Evolutionary conservation across 2,797 vertebrate species (phyloP).

Genomic region (Dryobates pubescens): DNA sequence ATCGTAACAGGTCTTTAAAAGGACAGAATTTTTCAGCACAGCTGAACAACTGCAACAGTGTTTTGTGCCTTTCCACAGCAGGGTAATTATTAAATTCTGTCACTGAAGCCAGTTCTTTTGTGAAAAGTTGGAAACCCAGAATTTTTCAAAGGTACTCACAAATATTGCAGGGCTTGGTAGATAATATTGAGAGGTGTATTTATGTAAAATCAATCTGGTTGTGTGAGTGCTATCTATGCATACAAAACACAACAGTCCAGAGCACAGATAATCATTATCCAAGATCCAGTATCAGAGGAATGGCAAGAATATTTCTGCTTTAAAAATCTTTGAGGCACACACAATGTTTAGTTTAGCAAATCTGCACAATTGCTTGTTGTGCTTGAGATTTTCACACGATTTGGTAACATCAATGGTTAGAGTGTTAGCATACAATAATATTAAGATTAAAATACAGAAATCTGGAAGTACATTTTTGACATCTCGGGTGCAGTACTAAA

Average conservation of each 20-base stretch:
- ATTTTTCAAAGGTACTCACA: neutral
- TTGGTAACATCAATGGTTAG: neutral
- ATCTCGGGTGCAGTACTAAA: neutral
- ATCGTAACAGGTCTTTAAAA: conserved; percentile 69
- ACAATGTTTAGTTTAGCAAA: neutral
- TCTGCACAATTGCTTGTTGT: neutral
- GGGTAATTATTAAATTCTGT: conserved; percentile 34
- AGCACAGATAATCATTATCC: neutral
- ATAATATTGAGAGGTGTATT: neutral
- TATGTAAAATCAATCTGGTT: neutral
- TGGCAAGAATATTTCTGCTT: neutral
- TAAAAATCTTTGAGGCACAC: neutral
- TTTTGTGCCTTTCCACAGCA: conserved; percentile 55
- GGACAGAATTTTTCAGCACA: conserved; percentile 55
- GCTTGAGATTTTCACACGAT: neutral
- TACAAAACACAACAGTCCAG: neutral
- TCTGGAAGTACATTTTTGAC: neutral
- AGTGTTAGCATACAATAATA: neutral
- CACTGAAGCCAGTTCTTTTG: conserved; percentile 35
- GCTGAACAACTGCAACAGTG: conserved; percentile 66
- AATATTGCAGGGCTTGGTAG: neutral
- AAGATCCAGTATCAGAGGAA: neutral
- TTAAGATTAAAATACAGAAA: neutral
- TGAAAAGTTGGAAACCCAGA: conserved; percentile 23
- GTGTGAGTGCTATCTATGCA: neutral